Base-by-base conservation (phyloP, 1,140 invertebrate species). In the Grapholita molesta region DNA sequence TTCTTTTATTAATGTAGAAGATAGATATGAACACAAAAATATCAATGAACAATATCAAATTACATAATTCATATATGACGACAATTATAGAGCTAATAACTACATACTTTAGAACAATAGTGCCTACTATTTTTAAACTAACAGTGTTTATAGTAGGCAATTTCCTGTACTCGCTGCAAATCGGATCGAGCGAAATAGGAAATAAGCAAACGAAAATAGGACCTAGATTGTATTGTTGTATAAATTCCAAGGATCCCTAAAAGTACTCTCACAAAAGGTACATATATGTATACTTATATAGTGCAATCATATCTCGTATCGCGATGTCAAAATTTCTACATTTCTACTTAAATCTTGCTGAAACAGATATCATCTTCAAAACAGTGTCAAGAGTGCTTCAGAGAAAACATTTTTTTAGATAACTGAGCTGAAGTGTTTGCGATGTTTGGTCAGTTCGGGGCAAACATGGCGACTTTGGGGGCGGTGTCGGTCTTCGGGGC, bases 341-440 rank as follows among this genome's bases (percentile, higher is more conserved):
- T 61, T 28, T 28, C 28, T 30, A 28, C 7, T 21, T 15, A 15
- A 48, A 48, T 48, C 42, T 15, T 25, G 11, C 25, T 61, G 55
- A 61, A 28, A 28, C 28, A 12, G 28, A 25, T 48, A 48, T 48
- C 18, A 38, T 24, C 53, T 61, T 5, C n/a, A 61, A 30, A 61
- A 61, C 15, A 61, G 28, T 61, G 55, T 61, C 55, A 61, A 61
- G 55, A 61, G 55, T 61, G 25, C 6, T 61, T 32, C 4, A 38
- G 35, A n/a, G 15, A 38, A n/a, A 30, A 30, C 28, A 30, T 35
- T 42, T 42, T 42, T 6, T 6, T 18, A 21, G 15, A 21, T 48
- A 21, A 21, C 21, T 48, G 35, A 33, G n/a, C n/a, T n/a, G 32
- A 32, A 61, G 25, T 61, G 55, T 28, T 61, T 61, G 12, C 55